phyloP scores from a whole-genome alignment of 2,113 vertebrate genomes.

The Mola mola region DNA sequence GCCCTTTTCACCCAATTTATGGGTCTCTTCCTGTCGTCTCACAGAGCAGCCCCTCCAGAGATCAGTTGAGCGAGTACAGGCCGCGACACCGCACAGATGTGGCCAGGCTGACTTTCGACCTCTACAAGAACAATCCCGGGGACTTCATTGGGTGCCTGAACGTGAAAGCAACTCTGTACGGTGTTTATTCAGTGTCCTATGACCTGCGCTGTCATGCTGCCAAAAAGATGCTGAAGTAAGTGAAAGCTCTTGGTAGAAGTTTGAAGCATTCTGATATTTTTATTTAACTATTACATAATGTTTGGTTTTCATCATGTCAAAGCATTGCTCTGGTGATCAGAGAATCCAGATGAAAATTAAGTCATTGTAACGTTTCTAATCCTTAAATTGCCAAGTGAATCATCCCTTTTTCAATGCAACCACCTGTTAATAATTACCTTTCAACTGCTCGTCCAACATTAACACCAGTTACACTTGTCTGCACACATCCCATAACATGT shows the following conservation, averaged over 20 bases:
- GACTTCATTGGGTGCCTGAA: conserved; percentile 94
- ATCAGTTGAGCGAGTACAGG: conserved; percentile 58
- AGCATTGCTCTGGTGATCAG: neutral
- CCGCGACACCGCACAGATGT: conserved; percentile 86
- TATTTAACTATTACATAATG: conserved; percentile 1
- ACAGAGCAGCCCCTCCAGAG: conserved; percentile 62
- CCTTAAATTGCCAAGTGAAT: conserved; percentile 5
- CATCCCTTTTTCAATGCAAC: neutral
- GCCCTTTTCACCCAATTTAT: neutral
- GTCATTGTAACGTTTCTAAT: conserved; percentile 4
- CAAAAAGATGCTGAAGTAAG: conserved; percentile 70
- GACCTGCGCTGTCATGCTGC: conserved; percentile 89
- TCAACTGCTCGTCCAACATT: neutral
- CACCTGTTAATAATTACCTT: neutral
- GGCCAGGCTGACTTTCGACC: conserved; percentile 89
- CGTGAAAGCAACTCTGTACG: conserved; percentile 91
- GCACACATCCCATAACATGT: conserved; percentile 1
- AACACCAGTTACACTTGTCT: neutral
- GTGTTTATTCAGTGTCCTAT: conserved; percentile 91
- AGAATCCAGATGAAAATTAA: neutral
- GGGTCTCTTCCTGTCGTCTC: neutral
- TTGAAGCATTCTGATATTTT: neutral
- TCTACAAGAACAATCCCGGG: conserved; percentile 91
- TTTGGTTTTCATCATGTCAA: neutral
- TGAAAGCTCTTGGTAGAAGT: conserved; percentile 3